Evolutionary conservation across 2,113 vertebrate species (phyloP), one percentile per base, ranked within the genome.

Genomic region (Orthonyx spaldingii): DNA sequence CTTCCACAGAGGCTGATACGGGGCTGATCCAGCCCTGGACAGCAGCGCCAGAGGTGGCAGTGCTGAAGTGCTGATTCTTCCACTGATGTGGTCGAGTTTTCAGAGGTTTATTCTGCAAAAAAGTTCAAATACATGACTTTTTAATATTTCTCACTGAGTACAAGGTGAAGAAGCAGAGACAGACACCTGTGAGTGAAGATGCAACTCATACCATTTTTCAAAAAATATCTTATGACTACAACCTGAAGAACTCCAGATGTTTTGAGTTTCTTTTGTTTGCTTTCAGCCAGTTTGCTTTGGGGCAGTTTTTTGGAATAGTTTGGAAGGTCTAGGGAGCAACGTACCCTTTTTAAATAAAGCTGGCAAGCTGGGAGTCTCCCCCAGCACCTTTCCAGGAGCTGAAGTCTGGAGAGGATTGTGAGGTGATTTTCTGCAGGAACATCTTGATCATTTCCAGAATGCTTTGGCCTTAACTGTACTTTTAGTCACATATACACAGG

Each of bases 1-100:
- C 28, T 76, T 44, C 15, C 15, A 15, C 0, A 0, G 53, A 23
- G 46, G 22, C 26, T 37, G 19, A 32, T 4, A 3, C 4, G 37
- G 32, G 20, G 35, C 49, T 50, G 35, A 44, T 72, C 49, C n/a
- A 44, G 42, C 28, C 37, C n/a, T 44, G 72, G 57, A 27, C 32
- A 63, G 47, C 18, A 13, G 37, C 8, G 33, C 28, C 55, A 53
- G 49, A 30, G 19, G 28, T 23, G 39, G 4, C 24, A 17, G 44
- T 15, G 24, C 12, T 41, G 30, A 72, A 55, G 17, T 24, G 23
- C 14, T 66, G 39, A 24, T 64, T 69, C 28, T 72, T 39, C 37
- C 16, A 18, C 30, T 57, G 13, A 32, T 22, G 16, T 5, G 2
- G 27, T 61, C 0, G 0, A 80, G 10, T 66, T 79, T 89, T 46